Percentiles rank a stretch among this genome's conserved stretches.
Evolutionary conservation across 2,888 invertebrate species (phyloP).

Genomic region (Oithona nana): DNA sequence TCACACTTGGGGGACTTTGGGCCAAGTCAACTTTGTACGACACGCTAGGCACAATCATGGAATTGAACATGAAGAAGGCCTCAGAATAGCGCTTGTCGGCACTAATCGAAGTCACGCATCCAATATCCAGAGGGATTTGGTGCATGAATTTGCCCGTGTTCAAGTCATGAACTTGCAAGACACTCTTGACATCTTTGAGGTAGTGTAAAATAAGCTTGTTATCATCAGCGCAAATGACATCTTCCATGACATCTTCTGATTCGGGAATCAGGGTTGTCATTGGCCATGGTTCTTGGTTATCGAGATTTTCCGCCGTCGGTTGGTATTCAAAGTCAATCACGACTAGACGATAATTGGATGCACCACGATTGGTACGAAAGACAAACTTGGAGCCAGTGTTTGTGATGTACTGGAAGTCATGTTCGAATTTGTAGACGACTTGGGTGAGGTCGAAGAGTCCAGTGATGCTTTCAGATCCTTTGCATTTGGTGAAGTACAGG

Average conservation of each 20-base stretch:
- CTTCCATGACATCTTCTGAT: slow-evolving; percentile 65
- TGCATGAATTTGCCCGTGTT: slow-evolving; percentile 47
- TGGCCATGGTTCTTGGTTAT: slow-evolving; percentile 46
- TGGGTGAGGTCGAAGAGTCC: slow-evolving; percentile 50
- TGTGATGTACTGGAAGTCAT: slow-evolving; percentile 85
- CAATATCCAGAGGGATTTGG: slow-evolving; percentile 62
- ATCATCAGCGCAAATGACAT: slow-evolving; percentile 63
- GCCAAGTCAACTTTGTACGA: slow-evolving; percentile 40
- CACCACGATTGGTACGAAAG: slow-evolving; percentile 79
- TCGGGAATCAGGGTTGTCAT: slow-evolving; percentile 70
- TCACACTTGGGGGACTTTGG: neutral
- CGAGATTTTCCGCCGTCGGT: slow-evolving; percentile 40
- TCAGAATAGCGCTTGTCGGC: slow-evolving; percentile 67
- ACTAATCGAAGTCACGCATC: slow-evolving; percentile 61
- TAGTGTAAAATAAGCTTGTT: slow-evolving; percentile 72
- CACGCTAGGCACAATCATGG: slow-evolving; percentile 70
- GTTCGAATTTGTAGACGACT: slow-evolving; percentile 71
- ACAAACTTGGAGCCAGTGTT: slow-evolving; percentile 62
- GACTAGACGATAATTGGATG: slow-evolving; percentile 75
- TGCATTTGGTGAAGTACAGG: slow-evolving; percentile 60
- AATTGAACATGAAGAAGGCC: slow-evolving; percentile 82
- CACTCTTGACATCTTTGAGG: slow-evolving; percentile 82
- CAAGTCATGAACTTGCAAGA: slow-evolving; percentile 58
- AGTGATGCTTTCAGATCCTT: slow-evolving; percentile 29
- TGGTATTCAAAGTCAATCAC: slow-evolving; percentile 38